Evolutionary conservation across 2,113 vertebrate species (phyloP).

Genomic region (Lycaon pictus): DNA sequence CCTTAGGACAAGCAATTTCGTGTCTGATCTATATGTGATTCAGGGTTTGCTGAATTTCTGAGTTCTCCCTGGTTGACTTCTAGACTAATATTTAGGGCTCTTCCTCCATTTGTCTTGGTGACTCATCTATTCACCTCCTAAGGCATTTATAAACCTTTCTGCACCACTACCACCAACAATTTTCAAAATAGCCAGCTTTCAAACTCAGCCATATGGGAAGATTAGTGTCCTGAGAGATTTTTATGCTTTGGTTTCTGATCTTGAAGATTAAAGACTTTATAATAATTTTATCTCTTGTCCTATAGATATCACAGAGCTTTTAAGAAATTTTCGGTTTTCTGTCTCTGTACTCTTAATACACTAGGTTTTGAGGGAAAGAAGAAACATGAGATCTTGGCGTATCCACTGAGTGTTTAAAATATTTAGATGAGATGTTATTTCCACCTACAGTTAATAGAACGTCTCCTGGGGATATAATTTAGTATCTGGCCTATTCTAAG

Average conservation of each 20-base stretch:
- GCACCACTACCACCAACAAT: not conserved
- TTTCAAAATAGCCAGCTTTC: not conserved
- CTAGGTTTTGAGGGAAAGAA: constrained; percentile 7
- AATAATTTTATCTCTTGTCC: not conserved
- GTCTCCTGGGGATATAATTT: not conserved
- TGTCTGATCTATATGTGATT: rapidly evolving
- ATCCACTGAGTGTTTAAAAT: not conserved
- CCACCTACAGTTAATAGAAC: not conserved
- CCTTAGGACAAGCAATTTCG: not conserved
- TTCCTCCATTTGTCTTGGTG: not conserved
- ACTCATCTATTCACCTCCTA: not conserved
- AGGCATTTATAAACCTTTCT: not conserved
- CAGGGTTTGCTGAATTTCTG: not conserved
- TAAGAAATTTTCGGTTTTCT: not conserved
- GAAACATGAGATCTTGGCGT: not conserved
- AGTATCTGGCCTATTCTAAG: not conserved
- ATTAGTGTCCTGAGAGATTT: not conserved
- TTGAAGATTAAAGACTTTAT: not conserved
- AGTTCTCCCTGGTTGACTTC: not conserved
- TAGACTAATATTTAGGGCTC: not conserved
- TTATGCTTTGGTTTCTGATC: not conserved
- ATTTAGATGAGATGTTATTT: not conserved
- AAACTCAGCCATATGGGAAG: not conserved
- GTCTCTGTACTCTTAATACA: not conserved
- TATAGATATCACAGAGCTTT: not conserved